A percentile compares a stretch with the other conserved stretches of the same genome.
These are phyloP conservation scores for Drosophila testacea DNA, from an alignment of 2,888 invertebrate genomes.

Conservation along the genomic window DNA sequence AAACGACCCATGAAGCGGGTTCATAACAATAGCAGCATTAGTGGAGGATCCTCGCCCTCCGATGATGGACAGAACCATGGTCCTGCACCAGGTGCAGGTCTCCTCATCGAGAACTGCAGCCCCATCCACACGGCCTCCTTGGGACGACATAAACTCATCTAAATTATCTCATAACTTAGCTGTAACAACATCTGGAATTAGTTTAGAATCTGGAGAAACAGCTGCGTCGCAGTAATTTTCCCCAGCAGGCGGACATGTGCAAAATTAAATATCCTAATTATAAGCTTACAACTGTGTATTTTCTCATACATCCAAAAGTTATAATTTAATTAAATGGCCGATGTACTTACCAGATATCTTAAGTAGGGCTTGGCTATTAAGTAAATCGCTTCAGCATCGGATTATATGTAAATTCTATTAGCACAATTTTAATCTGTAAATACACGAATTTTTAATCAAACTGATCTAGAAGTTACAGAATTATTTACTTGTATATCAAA, in stretches of 20 bases:
- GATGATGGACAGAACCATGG: constrained; percentile 51
- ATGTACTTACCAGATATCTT: constrained; percentile 51
- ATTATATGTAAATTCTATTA: constrained; percentile 51
- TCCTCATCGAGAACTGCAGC: constrained; percentile 80
- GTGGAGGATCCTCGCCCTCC: constrained; percentile 54
- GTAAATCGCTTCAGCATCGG: constrained; percentile 18
- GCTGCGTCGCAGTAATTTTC: constrained; percentile 28
- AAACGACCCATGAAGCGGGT: constrained; percentile 84
- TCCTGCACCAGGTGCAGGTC: neutral
- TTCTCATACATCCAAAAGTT: constrained; percentile 24
- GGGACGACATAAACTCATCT: constrained; percentile 83
- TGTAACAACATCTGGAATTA: constrained; percentile 25
- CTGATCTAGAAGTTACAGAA: neutral
- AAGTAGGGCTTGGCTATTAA: constrained; percentile 57
- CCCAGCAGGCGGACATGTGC: constrained; percentile 78
- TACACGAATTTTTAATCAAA: constrained; percentile 55
- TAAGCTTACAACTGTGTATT: constrained; percentile 32
- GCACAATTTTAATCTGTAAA: constrained; percentile 71
- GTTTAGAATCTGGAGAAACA: constrained; percentile 56
- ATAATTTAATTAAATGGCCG: constrained; percentile 18
- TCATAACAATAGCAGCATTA: constrained; percentile 72
- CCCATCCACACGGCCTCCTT: constrained; percentile 83
- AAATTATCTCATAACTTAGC: constrained; percentile 36
- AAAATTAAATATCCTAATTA: constrained; percentile 57
- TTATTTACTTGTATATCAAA: neutral